These are phyloP conservation scores for Drosophila seguyi DNA, from an alignment of 1,140 invertebrate species.

Conservation along the genomic window DNA sequence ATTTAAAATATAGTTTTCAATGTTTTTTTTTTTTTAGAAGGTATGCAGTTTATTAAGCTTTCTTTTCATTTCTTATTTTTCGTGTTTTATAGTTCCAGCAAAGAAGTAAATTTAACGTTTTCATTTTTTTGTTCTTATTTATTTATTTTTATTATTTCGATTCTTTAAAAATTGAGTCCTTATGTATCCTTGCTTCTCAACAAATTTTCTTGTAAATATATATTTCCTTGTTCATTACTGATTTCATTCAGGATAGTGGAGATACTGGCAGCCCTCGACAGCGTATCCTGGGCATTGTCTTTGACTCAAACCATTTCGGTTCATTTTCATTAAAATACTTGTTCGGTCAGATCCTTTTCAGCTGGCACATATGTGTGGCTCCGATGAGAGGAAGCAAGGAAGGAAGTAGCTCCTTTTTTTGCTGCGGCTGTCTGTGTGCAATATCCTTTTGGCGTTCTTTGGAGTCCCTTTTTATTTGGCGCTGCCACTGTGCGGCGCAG, in stretches of 20 bases:
- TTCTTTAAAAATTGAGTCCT: not conserved
- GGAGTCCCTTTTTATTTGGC: constrained; percentile 43
- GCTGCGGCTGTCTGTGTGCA: constrained; percentile 29
- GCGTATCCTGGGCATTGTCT: constrained; percentile 9
- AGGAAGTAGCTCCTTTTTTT: constrained; percentile 30
- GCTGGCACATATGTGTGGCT: constrained; percentile 47
- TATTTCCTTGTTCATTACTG: constrained; percentile 6
- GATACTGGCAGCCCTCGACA: constrained; percentile 7
- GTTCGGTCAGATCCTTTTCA: constrained; percentile 45
- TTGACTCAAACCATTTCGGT: constrained; percentile 27
- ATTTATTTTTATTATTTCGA: no score
- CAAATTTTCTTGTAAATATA: not conserved
- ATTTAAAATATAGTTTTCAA: no score
- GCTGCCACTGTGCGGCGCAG: constrained; percentile 45
- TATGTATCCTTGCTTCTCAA: no score
- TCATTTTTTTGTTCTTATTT: not conserved
- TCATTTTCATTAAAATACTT: constrained; percentile 43
- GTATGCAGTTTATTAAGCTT: no score
- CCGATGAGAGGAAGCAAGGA: constrained; percentile 37
- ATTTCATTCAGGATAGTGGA: constrained; percentile 1
- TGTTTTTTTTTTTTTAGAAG: not conserved
- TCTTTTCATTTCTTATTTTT: no score
- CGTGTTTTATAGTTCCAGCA: not conserved
- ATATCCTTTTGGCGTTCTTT: constrained; percentile 57
- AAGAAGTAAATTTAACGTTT: not conserved